Conservation (phyloP, 2,113 vertebrate genomes). For the Chrysemys picta region DNA sequence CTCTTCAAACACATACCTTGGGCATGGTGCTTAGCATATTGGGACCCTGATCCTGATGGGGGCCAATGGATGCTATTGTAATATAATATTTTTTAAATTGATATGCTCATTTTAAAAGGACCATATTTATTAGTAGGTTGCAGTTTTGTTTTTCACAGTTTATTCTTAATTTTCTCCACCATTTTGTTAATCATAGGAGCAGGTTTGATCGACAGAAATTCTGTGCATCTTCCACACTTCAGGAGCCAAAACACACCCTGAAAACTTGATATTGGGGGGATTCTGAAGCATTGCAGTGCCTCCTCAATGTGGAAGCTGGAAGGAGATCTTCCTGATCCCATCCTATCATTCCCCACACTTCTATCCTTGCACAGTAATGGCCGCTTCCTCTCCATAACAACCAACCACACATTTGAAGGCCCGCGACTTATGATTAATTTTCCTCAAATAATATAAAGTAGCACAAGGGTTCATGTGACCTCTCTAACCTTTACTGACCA, state of each 20-base stretch:
- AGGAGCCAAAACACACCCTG: background rate
- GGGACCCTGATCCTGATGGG: background rate
- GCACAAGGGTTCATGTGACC: background rate
- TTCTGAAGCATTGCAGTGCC: background rate
- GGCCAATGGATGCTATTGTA: constrained; percentile 20
- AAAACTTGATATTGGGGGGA: background rate
- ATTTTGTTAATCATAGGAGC: constrained; percentile 15
- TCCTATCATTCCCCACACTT: background rate
- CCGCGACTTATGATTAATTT: background rate
- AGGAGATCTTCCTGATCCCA: constrained; percentile 33
- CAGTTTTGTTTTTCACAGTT: background rate
- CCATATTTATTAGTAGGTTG: background rate
- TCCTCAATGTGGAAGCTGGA: background rate
- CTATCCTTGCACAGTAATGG: background rate
- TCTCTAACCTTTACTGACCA: background rate
- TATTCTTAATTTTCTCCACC: constrained; percentile 21
- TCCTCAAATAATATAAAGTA: background rate
- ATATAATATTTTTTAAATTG: constrained; percentile 21
- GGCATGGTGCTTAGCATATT: constrained; percentile 2
- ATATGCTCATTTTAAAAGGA: constrained; percentile 12
- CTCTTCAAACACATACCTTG: background rate
- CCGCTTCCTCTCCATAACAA: background rate
- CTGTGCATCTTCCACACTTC: background rate
- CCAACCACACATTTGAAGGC: background rate
- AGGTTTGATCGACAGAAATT: background rate